Percentiles rank a stretch among this genome's conserved stretches.
These are phyloP conservation scores for Eremobia ochroleuca DNA, from an alignment of 2,888 invertebrate genomes.

Conservation along the genomic window DNA sequence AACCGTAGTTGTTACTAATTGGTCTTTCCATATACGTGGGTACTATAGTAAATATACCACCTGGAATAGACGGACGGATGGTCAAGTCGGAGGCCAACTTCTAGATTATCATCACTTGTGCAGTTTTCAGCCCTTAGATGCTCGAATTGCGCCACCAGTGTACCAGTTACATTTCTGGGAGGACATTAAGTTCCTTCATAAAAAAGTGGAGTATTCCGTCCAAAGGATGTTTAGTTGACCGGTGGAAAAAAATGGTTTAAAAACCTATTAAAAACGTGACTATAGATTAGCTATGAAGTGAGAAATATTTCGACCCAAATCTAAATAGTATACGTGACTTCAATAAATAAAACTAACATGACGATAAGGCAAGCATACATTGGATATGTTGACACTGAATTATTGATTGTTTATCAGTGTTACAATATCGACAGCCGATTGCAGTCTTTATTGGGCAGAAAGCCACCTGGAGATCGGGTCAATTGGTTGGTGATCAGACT, in stretches of 20 bases:
- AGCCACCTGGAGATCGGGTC: background rate
- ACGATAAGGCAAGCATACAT: background rate
- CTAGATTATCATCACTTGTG: background rate
- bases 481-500: background rate
- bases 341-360: background rate
- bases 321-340: background rate
- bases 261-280: background rate
- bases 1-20: slow-evolving; percentile 13
- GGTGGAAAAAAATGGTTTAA: background rate
- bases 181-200: background rate
- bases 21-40: background rate
- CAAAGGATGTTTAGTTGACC: background rate
- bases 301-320: background rate
- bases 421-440: background rate
- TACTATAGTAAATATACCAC: background rate
- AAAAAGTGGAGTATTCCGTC: background rate
- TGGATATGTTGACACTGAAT: background rate
- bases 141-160: background rate
- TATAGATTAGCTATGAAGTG: background rate
- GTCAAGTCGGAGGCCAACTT: background rate
- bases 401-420: background rate
- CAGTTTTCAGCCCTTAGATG: background rate
- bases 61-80: background rate
- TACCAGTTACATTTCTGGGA: background rate
- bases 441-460: background rate